Evolutionary conservation across 2,113 vertebrate species (phyloP).

Genomic region (Mungos mungo): DNA sequence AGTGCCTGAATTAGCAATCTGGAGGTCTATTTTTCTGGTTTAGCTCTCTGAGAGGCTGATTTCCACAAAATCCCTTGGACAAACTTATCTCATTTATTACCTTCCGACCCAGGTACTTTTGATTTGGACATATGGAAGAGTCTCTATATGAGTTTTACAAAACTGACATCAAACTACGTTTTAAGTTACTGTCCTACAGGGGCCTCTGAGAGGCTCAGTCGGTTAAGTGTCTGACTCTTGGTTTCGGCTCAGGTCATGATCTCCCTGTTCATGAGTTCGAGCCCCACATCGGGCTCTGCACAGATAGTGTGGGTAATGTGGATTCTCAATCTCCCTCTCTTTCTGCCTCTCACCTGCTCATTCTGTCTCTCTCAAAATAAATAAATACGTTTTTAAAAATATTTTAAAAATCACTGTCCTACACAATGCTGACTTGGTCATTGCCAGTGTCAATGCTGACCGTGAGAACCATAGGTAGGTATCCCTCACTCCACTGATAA

Average conservation of each 20-base stretch:
- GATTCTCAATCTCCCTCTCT: no score
- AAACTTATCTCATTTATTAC: not conserved
- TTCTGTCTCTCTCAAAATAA: no score
- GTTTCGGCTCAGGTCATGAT: no score
- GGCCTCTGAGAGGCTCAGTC: no score
- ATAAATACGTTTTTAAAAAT: no score
- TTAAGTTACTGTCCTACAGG: not conserved
- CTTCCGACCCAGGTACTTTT: not conserved
- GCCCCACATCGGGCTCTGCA: no score
- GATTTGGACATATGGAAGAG: not conserved
- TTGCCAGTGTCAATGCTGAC: not conserved
- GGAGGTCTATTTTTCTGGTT: not conserved
- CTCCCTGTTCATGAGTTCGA: no score
- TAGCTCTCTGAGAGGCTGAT: not conserved
- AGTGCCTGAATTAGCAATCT: conserved; percentile 57
- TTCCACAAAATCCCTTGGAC: conserved; percentile 43
- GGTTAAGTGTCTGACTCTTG: no score
- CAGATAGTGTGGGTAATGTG: no score
- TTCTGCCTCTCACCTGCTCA: no score
- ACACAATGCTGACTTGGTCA: not conserved
- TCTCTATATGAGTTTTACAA: not conserved
- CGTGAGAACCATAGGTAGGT: not conserved
- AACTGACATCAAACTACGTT: not conserved
- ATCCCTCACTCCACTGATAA: not conserved
- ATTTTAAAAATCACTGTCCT: not conserved